Percentiles rank a stretch among this genome's conserved stretches.
phyloP scores from a whole-genome alignment of 2,113 vertebrate genomes.

The Typhlomys cinereus region DNA sequence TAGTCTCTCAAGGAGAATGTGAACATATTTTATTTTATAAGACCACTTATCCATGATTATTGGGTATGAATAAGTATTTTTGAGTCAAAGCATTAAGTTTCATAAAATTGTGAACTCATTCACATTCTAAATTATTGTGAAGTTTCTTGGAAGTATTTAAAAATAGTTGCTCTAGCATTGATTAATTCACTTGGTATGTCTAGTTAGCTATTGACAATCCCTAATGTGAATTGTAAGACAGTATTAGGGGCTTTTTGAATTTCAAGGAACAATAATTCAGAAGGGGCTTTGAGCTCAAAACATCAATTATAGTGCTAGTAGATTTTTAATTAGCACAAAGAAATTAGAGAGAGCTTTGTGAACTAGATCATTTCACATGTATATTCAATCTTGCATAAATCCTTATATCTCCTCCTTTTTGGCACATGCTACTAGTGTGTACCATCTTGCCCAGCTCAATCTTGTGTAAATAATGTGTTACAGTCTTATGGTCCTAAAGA shows the following conservation, averaged over 20 bases:
- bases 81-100: slow-evolving; percentile 3
- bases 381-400: neutral
- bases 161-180: neutral
- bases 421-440: too few species aligned
- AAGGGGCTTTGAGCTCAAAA: neutral
- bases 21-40: too few species aligned
- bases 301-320: neutral
- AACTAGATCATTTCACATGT: neutral
- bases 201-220: neutral
- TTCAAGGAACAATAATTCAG: neutral
- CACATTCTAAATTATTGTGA: slow-evolving; percentile 34
- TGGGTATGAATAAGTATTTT: neutral
- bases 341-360: neutral
- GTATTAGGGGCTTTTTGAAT: neutral
- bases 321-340: neutral
- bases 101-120: slow-evolving; percentile 10
- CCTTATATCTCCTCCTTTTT: too few species aligned
- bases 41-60: neutral
- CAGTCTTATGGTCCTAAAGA: neutral
- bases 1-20: too few species aligned
- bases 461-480: neutral
- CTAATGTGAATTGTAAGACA: neutral
- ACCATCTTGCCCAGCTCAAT: too few species aligned
- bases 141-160: slow-evolving; percentile 6
- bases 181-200: neutral